Evolutionary conservation across 1,140 invertebrate species (phyloP).

Genomic region (Araneus ventricosus): DNA sequence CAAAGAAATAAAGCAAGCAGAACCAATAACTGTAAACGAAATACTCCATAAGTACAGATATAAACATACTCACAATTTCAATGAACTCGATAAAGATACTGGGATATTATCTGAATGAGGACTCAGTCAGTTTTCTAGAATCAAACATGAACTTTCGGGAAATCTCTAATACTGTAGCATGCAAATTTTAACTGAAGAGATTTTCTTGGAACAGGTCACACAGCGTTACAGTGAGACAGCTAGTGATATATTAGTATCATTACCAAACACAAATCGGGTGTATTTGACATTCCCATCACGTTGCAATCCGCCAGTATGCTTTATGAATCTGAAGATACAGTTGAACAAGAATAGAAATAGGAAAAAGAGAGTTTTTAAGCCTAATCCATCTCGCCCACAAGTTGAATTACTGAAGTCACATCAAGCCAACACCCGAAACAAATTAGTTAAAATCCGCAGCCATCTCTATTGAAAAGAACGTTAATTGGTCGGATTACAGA

Average conservation of each 20-base stretch:
- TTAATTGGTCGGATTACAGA: no score
- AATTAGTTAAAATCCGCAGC: no score
- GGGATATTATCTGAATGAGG: no score
- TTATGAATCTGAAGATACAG: neutral
- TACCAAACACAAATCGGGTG: neutral
- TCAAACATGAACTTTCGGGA: neutral
- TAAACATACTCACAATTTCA: neutral
- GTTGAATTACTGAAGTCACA: neutral
- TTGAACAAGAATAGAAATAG: constrained; percentile 5
- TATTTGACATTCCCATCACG: neutral
- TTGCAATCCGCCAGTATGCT: neutral
- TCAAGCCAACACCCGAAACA: no score
- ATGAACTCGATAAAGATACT: neutral
- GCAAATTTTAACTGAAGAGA: neutral
- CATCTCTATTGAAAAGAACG: no score
- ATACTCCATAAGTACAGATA: neutral
- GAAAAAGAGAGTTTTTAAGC: neutral
- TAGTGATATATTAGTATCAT: constrained; percentile 18
- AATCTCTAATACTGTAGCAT: neutral
- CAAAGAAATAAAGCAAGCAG: no score
- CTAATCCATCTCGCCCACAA: neutral
- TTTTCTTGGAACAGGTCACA: neutral
- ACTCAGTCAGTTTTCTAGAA: no score
- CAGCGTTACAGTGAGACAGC: neutral
- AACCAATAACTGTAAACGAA: neutral